A percentile compares a stretch with the other conserved stretches of the same genome.
Conservation (phyloP, 2,797 vertebrate genomes). For the Phataginus tricuspis region DNA sequence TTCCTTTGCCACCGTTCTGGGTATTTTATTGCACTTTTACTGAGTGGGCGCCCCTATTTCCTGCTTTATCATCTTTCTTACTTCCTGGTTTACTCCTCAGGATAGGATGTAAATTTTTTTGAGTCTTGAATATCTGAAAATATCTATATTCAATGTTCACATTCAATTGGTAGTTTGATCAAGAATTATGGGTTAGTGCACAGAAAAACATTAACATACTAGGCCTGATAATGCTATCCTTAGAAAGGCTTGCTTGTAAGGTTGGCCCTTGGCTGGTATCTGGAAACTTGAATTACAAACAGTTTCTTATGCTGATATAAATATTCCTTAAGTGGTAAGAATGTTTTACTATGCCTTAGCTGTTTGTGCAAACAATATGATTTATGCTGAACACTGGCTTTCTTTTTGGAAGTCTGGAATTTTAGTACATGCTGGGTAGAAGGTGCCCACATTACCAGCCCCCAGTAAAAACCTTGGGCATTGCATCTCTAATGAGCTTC, state of each 20-base stretch:
- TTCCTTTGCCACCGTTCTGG: not conserved
- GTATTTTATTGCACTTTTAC: not conserved
- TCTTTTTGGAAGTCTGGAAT: not conserved
- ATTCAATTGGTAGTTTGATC: not conserved
- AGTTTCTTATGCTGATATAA: not conserved
- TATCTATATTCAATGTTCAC: not conserved
- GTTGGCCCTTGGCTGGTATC: not conserved
- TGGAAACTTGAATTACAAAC: slow-evolving; percentile 21
- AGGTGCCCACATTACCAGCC: not conserved
- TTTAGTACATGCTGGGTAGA: not conserved
- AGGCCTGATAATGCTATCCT: not conserved
- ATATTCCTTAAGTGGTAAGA: not conserved
- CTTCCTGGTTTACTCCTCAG: not conserved
- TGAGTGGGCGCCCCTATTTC: not conserved
- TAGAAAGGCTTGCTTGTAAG: not conserved
- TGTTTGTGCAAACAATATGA: slow-evolving; percentile 18
- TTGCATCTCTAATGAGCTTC: not conserved
- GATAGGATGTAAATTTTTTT: not conserved
- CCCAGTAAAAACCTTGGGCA: not conserved
- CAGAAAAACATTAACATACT: not conserved
- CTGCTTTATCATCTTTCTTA: not conserved
- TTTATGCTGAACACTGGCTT: slow-evolving; percentile 46
- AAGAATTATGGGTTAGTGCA: not conserved
- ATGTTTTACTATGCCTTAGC: not conserved
- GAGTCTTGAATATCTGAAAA: not conserved